Evolutionary conservation across 2,888 invertebrate genomes (phyloP).

Genomic region (Desoria tigrina): DNA sequence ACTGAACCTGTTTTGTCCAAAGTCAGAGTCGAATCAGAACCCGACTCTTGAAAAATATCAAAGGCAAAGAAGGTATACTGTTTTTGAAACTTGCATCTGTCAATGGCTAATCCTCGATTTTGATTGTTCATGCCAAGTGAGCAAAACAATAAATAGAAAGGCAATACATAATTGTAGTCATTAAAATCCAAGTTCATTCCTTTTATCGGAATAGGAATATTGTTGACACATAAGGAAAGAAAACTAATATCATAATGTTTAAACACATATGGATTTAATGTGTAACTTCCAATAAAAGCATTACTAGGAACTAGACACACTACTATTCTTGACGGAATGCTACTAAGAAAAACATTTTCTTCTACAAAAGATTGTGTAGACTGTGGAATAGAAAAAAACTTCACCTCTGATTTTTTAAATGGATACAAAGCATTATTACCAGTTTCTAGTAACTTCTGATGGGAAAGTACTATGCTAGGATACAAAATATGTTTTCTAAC

Average conservation of each 20-base stretch:
- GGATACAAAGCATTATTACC: conserved; percentile 48
- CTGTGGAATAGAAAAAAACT: conserved; percentile 45
- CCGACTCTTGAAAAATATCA: conserved; percentile 24
- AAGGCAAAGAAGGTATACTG: conserved; percentile 32
- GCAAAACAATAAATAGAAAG: conserved; percentile 24
- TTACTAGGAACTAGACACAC: conserved; percentile 52
- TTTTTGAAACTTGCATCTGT: background rate
- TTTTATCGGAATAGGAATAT: conserved; percentile 45
- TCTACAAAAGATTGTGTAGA: conserved; percentile 52
- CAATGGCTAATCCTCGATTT: conserved; percentile 19
- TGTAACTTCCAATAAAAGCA: conserved; percentile 47
- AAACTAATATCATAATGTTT: conserved; percentile 46
- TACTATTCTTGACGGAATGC: conserved; percentile 54
- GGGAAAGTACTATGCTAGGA: conserved; percentile 45
- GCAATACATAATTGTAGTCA: background rate
- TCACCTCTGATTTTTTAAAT: conserved; percentile 37
- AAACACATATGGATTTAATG: conserved; percentile 51
- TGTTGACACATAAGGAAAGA: conserved; percentile 45
- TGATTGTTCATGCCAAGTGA: conserved; percentile 16
- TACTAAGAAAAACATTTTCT: conserved; percentile 55
- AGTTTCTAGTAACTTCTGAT: conserved; percentile 42
- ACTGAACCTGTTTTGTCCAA: conserved; percentile 33
- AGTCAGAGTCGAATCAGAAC: conserved; percentile 20
- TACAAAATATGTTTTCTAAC: conserved; percentile 43
- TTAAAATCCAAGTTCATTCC: conserved; percentile 40